A percentile compares a stretch with the other conserved stretches of the same genome.
Evolutionary conservation across 2,888 invertebrate species (phyloP).

Genomic region (Agrochola lychnidis): DNA sequence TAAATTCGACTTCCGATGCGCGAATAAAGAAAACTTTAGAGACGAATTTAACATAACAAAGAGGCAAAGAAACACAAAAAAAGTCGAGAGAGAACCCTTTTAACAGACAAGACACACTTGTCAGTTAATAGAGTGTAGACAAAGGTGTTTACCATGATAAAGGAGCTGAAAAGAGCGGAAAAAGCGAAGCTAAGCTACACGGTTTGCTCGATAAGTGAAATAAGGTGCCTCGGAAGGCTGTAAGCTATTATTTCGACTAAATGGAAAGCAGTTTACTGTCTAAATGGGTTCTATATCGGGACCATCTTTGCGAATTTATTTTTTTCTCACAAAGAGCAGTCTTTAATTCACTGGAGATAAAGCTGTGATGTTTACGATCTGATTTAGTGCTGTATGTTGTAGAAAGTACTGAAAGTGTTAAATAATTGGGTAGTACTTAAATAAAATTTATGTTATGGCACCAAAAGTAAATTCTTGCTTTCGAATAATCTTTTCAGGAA

Average conservation of each 20-base stretch:
- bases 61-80: conserved; percentile 46
- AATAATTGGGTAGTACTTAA: background rate
- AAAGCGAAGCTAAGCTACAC: conserved; percentile 39
- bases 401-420: background rate
- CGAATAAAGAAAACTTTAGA: conserved; percentile 53
- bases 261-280: conserved; percentile 70
- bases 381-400: conserved; percentile 27
- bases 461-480: background rate
- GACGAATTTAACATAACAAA: conserved; percentile 73
- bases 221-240: conserved; percentile 64
- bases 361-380: conserved; percentile 44
- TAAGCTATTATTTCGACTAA: conserved; percentile 73
- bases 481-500: background rate
- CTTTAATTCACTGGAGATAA: conserved; percentile 59
- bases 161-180: conserved; percentile 56
- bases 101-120: conserved; percentile 67
- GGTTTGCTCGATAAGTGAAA: conserved; percentile 70
- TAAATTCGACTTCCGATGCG: conserved; percentile 36
- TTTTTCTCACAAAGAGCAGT: conserved; percentile 54
- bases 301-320: conserved; percentile 66
- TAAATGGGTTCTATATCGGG: conserved; percentile 71
- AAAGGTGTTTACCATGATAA: conserved; percentile 76
- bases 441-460: background rate
- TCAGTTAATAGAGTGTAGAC: conserved; percentile 74
- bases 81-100: conserved; percentile 69